Evolutionary conservation across 2,113 vertebrate species (phyloP).

Genomic region (Carettochelys insculpta): DNA sequence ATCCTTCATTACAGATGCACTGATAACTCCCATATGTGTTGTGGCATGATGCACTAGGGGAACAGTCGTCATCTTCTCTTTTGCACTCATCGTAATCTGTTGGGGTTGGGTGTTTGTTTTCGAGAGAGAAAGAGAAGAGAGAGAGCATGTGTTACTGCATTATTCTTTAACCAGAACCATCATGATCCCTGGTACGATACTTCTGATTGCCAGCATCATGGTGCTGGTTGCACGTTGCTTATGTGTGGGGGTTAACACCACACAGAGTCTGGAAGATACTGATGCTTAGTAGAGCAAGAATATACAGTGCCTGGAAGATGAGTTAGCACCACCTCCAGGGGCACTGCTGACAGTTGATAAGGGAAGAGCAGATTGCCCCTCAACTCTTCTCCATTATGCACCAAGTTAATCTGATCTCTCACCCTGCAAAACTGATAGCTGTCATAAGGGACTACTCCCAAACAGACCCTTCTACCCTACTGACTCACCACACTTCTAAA

Average conservation of each 20-base stretch:
- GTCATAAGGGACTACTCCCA: neutral
- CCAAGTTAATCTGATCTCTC: neutral
- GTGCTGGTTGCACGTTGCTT: neutral
- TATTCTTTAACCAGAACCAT: neutral
- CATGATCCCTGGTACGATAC: neutral
- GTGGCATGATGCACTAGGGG: slow-evolving; percentile 66
- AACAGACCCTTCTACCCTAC: neutral
- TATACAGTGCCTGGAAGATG: neutral
- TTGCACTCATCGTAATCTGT: slow-evolving; percentile 86
- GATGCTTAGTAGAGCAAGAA: neutral
- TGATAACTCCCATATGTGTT: slow-evolving; percentile 82
- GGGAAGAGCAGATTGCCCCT: neutral
- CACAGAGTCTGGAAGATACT: neutral
- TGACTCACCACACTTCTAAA: neutral
- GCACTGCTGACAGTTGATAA: neutral
- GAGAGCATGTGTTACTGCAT: neutral
- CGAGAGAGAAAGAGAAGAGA: neutral
- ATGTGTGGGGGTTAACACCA: neutral
- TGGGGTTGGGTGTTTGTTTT: neutral
- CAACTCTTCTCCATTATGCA: neutral
- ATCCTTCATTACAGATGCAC: slow-evolving; percentile 76
- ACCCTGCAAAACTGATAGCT: neutral
- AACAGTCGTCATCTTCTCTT: slow-evolving; percentile 78
- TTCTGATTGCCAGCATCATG: fast-evolving
- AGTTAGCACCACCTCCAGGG: neutral